Conservation (phyloP, 2,113 vertebrate genomes). For the Salminus brasiliensis region DNA sequence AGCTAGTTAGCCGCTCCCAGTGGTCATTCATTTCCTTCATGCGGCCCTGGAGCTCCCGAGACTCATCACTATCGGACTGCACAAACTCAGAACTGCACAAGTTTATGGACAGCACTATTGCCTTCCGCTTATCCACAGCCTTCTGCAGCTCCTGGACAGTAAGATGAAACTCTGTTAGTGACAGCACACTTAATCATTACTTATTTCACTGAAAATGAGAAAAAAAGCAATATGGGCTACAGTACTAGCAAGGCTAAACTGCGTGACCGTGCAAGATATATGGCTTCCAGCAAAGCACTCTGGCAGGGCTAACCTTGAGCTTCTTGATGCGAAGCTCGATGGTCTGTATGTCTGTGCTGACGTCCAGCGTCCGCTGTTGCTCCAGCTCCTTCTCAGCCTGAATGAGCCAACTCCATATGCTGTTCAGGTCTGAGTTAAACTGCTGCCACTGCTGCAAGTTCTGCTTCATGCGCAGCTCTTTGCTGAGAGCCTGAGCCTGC, state of each 20-base stretch:
- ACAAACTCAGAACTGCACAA: constrained; percentile 93
- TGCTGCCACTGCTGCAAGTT: constrained; percentile 95
- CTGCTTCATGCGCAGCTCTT: constrained; percentile 91
- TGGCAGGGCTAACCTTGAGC: constrained; percentile 82
- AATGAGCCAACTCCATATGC: constrained; percentile 84
- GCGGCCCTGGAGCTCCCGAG: constrained; percentile 80
- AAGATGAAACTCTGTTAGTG: neutral
- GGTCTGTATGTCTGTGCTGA: constrained; percentile 86
- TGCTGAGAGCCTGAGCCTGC: constrained; percentile 92
- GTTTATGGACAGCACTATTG: constrained; percentile 93
- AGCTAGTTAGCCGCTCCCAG: constrained; percentile 86
- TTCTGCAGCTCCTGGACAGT: constrained; percentile 89
- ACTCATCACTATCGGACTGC: constrained; percentile 79
- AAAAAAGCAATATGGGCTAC: neutral
- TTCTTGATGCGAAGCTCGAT: constrained; percentile 90
- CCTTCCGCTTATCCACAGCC: constrained; percentile 90
- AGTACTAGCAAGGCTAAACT: neutral
- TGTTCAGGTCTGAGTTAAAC: constrained; percentile 88
- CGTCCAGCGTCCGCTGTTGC: constrained; percentile 78
- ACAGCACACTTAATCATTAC: neutral
- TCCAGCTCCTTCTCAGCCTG: constrained; percentile 87
- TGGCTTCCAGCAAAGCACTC: neutral
- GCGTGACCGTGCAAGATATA: neutral
- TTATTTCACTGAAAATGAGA: neutral
- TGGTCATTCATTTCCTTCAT: constrained; percentile 90